A percentile compares a stretch with the other conserved stretches of the same genome.
Evolutionary conservation across 1,140 invertebrate genomes (phyloP).

Genomic region (Musca vetustissima): DNA sequence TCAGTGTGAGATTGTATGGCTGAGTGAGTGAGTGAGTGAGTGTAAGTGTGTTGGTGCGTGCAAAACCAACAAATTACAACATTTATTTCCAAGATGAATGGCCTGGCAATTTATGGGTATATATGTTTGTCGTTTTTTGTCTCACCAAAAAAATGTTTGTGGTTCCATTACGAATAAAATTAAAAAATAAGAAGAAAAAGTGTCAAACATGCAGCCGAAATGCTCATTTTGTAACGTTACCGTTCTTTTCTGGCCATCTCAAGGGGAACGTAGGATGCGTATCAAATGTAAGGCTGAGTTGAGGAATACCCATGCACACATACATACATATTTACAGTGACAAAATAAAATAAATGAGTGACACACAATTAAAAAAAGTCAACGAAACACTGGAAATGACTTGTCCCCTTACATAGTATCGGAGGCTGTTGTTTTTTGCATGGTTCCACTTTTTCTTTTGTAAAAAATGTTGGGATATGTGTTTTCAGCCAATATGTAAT

Average conservation of each 20-base stretch:
- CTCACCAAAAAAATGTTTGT: slow-evolving; percentile 2
- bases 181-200: slow-evolving; percentile 3
- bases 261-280: neutral
- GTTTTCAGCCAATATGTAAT: slow-evolving; percentile 3
- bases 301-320: neutral
- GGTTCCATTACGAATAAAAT: slow-evolving; percentile 20
- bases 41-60: slow-evolving; percentile 6
- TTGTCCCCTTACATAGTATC: neutral
- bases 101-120: slow-evolving; percentile 27
- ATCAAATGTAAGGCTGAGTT: neutral
- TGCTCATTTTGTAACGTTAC: neutral
- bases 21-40: neutral
- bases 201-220: neutral
- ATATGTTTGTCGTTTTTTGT: slow-evolving; percentile 5
- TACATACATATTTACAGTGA: too few relatives aligned
- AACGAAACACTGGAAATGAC: slow-evolving; percentile 2
- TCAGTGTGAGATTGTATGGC: too few relatives aligned
- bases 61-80: slow-evolving; percentile 29
- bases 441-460: neutral
- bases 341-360: slow-evolving; percentile 16
- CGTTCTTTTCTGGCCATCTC: too few relatives aligned
- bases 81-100: slow-evolving; percentile 32
- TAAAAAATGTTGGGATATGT: neutral
- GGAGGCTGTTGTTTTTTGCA: too few relatives aligned
- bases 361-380: neutral